Percentiles rank a stretch among this genome's conserved stretches.
Evolutionary conservation across 92 coral and sea anemone species (phyloP).

Genomic region (Hydrozoanthus gracilis): DNA sequence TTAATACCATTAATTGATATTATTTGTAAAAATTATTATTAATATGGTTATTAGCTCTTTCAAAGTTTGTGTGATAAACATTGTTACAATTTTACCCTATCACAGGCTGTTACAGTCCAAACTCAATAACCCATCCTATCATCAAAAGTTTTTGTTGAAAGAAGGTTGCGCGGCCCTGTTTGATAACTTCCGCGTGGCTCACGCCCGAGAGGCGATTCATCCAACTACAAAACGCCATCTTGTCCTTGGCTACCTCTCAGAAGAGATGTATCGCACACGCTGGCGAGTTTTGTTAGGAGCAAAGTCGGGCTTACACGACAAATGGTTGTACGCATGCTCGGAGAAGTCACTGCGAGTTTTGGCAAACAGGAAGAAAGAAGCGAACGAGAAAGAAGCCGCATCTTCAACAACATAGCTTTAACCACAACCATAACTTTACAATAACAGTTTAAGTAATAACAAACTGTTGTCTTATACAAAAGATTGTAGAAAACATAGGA

Average conservation of each 20-base stretch:
- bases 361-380: not conserved
- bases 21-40: no score
- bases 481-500: no score
- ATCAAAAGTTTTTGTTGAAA: not conserved
- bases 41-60: no score
- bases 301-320: slow-evolving; percentile 5
- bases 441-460: no score
- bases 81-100: not conserved
- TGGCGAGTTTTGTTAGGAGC: not conserved
- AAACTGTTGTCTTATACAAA: no score
- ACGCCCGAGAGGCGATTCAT: not conserved
- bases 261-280: not conserved
- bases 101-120: not conserved
- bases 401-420: not conserved
- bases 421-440: no score
- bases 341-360: not conserved
- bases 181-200: slow-evolving; percentile 2
- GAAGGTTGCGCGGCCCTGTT: not conserved
- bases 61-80: no score
- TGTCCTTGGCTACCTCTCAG: not conserved
- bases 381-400: not conserved
- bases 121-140: not conserved
- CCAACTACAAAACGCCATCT: not conserved
- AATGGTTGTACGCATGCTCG: slow-evolving; percentile 18
- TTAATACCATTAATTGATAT: no score